phyloP scores from a whole-genome alignment of 2,113 vertebrate species.

The Gallinago media region DNA sequence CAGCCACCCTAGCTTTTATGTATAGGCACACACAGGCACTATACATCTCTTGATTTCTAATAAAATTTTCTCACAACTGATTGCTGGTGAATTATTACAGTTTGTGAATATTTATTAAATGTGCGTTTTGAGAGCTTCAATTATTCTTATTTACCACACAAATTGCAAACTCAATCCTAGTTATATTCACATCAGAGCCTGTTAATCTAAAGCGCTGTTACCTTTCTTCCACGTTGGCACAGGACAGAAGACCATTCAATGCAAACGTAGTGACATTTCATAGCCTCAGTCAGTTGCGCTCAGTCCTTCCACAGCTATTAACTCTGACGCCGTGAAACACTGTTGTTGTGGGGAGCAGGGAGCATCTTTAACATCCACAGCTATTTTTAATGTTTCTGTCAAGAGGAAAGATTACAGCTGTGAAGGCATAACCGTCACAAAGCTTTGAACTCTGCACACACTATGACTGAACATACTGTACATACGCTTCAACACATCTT shows the following conservation, averaged over 20 bases:
- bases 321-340: background rate
- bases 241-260: background rate
- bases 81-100: background rate
- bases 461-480: background rate
- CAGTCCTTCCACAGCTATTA: background rate
- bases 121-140: background rate
- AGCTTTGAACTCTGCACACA: constrained; percentile 1
- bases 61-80: background rate
- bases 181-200: background rate
- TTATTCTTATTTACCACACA: background rate
- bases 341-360: background rate
- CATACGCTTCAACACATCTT: background rate
- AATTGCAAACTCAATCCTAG: background rate
- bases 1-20: background rate
- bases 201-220: background rate
- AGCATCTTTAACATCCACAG: background rate
- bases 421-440: background rate
- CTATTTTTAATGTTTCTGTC: constrained; percentile 38
- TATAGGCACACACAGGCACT: background rate
- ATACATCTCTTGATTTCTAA: background rate
- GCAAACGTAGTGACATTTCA: background rate
- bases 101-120: background rate
- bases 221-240: background rate
- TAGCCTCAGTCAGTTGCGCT: background rate
- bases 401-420: background rate